These are phyloP conservation scores for Neosilurus mollespiculum DNA, from an alignment of 2,797 vertebrate genomes.

Conservation along the genomic window DNA sequence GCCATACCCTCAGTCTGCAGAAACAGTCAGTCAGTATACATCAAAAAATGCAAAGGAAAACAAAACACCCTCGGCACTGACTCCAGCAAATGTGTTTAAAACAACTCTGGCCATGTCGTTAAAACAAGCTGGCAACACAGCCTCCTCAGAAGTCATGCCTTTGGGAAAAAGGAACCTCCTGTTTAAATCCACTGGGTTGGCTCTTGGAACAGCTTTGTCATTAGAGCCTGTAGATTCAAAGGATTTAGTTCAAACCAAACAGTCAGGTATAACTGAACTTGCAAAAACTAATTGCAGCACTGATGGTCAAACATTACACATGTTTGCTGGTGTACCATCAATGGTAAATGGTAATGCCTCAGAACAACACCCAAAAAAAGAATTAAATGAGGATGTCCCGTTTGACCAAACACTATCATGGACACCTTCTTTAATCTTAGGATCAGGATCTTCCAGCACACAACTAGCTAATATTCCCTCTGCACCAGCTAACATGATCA, in stretches of 20 bases:
- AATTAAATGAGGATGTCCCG: not conserved
- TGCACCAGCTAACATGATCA: slow-evolving; percentile 68
- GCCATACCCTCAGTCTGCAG: not conserved
- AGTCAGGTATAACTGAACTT: slow-evolving; percentile 54
- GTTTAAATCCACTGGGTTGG: not conserved
- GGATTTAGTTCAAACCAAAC: slow-evolving; percentile 19
- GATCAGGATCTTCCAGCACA: slow-evolving; percentile 3
- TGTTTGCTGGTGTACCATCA: slow-evolving; percentile 64
- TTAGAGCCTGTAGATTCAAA: slow-evolving; percentile 27
- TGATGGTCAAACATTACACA: slow-evolving; percentile 50
- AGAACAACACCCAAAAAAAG: slow-evolving; percentile 27
- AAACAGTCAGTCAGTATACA: not conserved
- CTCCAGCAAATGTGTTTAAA: slow-evolving; percentile 64
- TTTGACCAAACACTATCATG: not conserved
- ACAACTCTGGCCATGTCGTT: slow-evolving; percentile 65
- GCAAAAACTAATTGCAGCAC: slow-evolving; percentile 52
- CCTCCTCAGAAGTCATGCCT: not conserved
- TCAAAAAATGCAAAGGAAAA: not conserved
- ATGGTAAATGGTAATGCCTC: slow-evolving; percentile 63
- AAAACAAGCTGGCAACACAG: slow-evolving; percentile 43
- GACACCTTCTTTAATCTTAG: not conserved
- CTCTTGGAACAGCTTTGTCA: not conserved
- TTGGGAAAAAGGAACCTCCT: slow-evolving; percentile 23
- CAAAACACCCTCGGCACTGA: not conserved
- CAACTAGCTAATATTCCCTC: slow-evolving; percentile 50